phyloP scores from a whole-genome alignment of 1,140 invertebrate genomes.

The Drosophila willistoni region DNA sequence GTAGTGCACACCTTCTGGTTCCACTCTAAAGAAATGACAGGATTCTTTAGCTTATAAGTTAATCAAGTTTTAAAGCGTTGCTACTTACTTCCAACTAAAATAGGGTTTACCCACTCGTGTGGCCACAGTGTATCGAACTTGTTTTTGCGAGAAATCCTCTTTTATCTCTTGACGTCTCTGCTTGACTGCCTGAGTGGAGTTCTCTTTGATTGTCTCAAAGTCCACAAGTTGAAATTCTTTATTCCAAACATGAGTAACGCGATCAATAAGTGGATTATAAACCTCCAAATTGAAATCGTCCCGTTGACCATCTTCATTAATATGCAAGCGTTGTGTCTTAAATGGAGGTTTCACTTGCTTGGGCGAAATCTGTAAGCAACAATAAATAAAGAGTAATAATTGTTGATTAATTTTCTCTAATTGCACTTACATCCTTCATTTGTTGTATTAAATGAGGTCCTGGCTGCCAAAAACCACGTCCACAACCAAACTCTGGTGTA shows the following conservation, averaged over 20 bases:
- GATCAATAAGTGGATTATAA: constrained; percentile 83
- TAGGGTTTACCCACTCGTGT: constrained; percentile 74
- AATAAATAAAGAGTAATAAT: neutral
- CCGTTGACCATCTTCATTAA: constrained; percentile 89
- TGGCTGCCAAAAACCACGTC: constrained; percentile 66
- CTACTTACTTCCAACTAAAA: constrained; percentile 71
- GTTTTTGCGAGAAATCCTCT: constrained; percentile 69
- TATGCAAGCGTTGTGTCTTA: constrained; percentile 85
- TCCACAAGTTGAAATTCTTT: constrained; percentile 59
- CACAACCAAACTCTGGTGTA: constrained; percentile 58
- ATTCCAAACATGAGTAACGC: constrained; percentile 71
- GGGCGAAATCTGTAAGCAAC: constrained; percentile 43
- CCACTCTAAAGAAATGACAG: constrained; percentile 26
- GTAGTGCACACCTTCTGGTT: constrained; percentile 72
- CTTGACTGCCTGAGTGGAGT: constrained; percentile 56
- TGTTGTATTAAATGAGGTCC: constrained; percentile 63
- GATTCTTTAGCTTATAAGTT: neutral
- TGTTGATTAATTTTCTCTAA: no score
- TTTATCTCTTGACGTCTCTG: constrained; percentile 49
- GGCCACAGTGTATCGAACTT: constrained; percentile 62
- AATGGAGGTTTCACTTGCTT: constrained; percentile 62
- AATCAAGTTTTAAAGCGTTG: neutral
- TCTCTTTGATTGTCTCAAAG: constrained; percentile 56
- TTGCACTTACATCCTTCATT: constrained; percentile 59
- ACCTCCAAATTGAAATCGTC: constrained; percentile 90